These are phyloP conservation scores for Boulengeromyrus knoepffleri DNA, from an alignment of 2,113 vertebrate genomes.

Conservation along the genomic window DNA sequence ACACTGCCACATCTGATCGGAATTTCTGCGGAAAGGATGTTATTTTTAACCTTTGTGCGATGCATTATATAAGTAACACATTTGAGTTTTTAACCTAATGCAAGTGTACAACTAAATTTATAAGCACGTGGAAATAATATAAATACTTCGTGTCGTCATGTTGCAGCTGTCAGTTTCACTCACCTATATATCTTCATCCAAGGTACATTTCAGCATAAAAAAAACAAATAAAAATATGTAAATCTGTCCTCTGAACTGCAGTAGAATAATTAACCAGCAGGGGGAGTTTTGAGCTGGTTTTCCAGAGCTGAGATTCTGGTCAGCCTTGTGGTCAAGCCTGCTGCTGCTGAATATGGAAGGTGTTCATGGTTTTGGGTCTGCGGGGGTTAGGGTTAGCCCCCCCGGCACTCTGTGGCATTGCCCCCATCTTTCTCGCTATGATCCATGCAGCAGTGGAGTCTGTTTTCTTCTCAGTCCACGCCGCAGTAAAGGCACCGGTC, in stretches of 20 bases:
- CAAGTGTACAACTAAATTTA: not conserved
- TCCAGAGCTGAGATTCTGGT: not conserved
- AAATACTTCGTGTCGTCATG: not conserved
- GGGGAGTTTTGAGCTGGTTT: not conserved
- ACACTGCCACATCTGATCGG: not conserved
- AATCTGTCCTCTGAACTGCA: not conserved
- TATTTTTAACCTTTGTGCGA: not conserved
- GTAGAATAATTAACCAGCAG: not conserved
- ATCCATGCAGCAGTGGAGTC: not conserved
- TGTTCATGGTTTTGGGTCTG: conserved; percentile 24
- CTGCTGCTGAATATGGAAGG: not conserved
- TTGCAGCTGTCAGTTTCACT: not conserved
- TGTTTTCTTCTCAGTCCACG: not conserved
- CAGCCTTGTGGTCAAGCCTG: not conserved
- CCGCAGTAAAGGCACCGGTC: not conserved
- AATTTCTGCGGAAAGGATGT: not conserved
- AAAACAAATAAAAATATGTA: not conserved
- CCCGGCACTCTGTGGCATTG: not conserved
- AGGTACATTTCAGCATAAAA: not conserved
- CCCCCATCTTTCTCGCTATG: not conserved
- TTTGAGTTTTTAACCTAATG: not conserved
- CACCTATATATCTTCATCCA: not conserved
- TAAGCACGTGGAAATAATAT: not conserved
- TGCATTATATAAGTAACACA: not conserved
- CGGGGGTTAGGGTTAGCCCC: conserved; percentile 36